Evolutionary conservation across 2,888 invertebrate species (phyloP).

Genomic region (Formica aserva): DNA sequence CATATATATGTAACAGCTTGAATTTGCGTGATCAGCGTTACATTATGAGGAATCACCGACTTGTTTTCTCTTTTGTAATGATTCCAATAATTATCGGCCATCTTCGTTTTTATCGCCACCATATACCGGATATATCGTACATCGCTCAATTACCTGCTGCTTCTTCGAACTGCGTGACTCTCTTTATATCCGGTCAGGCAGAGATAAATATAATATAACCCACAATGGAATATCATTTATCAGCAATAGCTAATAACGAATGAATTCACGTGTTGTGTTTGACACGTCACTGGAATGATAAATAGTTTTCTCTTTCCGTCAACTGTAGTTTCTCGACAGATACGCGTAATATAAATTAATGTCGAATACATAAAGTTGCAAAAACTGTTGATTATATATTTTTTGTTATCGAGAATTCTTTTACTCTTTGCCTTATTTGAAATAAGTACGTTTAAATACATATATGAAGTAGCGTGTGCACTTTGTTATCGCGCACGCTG

Average conservation of each 20-base stretch:
- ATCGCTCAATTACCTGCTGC: neutral
- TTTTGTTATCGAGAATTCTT: neutral
- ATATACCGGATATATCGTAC: neutral
- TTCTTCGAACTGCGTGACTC: neutral
- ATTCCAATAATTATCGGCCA: neutral
- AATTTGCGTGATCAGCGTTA: neutral
- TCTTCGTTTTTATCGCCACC: neutral
- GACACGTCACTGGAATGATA: neutral
- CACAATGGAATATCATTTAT: slow-evolving; percentile 11
- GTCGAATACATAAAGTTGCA: neutral
- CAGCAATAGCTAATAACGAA: neutral
- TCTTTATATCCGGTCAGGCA: neutral
- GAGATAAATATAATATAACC: neutral
- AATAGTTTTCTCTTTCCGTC: neutral
- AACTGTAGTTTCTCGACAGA: neutral
- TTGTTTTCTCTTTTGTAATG: neutral
- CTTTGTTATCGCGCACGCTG: neutral
- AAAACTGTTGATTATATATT: neutral
- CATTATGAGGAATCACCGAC: neutral
- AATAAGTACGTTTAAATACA: neutral
- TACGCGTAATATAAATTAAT: too few relatives aligned
- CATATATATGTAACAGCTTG: neutral
- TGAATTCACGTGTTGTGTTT: neutral
- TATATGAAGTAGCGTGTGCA: neutral
- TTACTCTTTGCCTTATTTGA: neutral